These are phyloP conservation scores for Nemurella pictetii DNA, from an alignment of 2,888 invertebrate species.

Conservation along the genomic window DNA sequence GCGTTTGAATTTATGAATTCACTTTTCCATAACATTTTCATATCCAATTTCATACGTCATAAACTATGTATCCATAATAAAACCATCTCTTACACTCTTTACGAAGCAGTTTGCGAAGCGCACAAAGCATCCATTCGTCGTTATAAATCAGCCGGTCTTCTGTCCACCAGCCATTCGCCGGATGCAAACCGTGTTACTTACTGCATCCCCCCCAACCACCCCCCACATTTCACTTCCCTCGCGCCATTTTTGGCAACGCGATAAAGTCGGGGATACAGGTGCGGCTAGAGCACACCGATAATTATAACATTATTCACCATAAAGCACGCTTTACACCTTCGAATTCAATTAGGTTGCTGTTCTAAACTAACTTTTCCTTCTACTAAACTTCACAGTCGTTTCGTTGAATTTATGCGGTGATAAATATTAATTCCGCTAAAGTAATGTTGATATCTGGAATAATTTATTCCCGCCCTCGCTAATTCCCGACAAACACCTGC, in stretches of 20 bases:
- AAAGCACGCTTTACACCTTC: conserved; percentile 22
- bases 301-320: conserved; percentile 32
- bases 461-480: conserved; percentile 21
- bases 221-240: conserved; percentile 22
- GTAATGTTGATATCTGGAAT: conserved; percentile 33
- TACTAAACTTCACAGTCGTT: conserved; percentile 19
- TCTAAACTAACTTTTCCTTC: conserved; percentile 32
- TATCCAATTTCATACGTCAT: conserved; percentile 29
- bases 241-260: background rate
- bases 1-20: conserved; percentile 33
- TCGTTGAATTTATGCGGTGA: conserved; percentile 25
- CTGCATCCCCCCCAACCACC: background rate
- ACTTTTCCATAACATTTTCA: conserved; percentile 33
- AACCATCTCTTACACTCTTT: conserved; percentile 11
- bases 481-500: conserved; percentile 26
- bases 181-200: conserved; percentile 8
- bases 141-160: conserved; percentile 11
- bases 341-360: conserved; percentile 29
- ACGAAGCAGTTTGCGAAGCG: background rate
- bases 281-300: conserved; percentile 23
- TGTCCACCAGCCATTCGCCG: background rate
- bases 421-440: conserved; percentile 32
- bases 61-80: conserved; percentile 32
- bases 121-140: conserved; percentile 23
- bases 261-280: conserved; percentile 25